Evolutionary conservation across 2,113 vertebrate species (phyloP), one percentile per base, ranked within the genome.

Genomic region (Neogale vison): DNA sequence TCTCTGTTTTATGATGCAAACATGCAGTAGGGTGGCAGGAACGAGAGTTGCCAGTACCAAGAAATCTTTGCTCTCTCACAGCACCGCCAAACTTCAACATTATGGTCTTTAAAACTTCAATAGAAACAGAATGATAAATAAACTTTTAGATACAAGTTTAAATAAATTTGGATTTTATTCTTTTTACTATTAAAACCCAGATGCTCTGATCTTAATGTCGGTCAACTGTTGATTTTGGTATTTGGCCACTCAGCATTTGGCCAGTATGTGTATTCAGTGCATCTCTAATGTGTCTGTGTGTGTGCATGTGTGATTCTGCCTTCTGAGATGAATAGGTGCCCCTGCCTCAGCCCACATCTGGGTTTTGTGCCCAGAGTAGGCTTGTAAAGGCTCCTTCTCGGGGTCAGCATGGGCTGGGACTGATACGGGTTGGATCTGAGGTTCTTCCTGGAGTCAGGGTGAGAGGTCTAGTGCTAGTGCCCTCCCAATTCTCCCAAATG

Each of bases 41-140:
- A 13, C 0, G 0, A 5, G 50, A 34, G 36, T 8, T 1, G 1
- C 0, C 2, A 1, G 11, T 0, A 11, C 11, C 21, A 52, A 39
- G 63, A 34, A 24, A 36, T 20, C n/a, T 26, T 6, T 1, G 4
- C 6, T 36, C 12, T 80, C 2, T 11, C 12, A 3, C 34, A 14
- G 0, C 7, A 3, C 7, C 14, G 26, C 31, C 59, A 23, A 50
- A 31, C 2, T 50, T 81, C 52, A 23, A 21, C 6, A 4, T 42
- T 77, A 57, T 23, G 23, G 23, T 61, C 59, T 61, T 61, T 11
- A 61, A 67, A 45, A 76, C 24, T 42, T 71, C 23, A 45, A 13
- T 7, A 36, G 23, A 52, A 39, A 4, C 29, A 45, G 29, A 12
- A 31, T n/a, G 2, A 63, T 61, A 80, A 52, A 24, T 39, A 63